Evolutionary conservation across 92 coral and sea anemone species (phyloP), one percentile per base, ranked within the genome.

Genomic region (Palythoa caribaeorum): DNA sequence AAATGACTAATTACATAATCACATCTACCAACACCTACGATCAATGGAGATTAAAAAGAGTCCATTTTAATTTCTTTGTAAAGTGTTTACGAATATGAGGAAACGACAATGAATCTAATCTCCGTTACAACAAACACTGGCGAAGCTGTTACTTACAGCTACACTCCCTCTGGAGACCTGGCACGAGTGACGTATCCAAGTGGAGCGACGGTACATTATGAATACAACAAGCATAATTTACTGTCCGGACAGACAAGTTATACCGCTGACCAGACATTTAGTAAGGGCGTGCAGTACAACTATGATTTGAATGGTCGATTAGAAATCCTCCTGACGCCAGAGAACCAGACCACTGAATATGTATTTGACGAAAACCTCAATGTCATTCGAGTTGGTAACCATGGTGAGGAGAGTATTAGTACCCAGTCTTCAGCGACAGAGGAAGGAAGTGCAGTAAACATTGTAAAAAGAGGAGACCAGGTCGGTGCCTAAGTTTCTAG

Each of bases 231-330:
- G 65, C 55, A 63, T 40, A 92, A 90, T 62, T 79, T 94, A 53
- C 89, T 94, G 76, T 92, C 88, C 6, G 76, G 57, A 38, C 83
- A 54, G 16, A 72, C 81, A 66, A 79, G 91, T 73, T 93, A 76
- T 89, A 84, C 83, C 71, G 71, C 76, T 38, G 86, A 87, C 57
- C 90, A 90, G 57, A 88, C 71, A 39, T 60, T 55, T 6, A 69
- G 89, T 71, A 86, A 87, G 75, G 88, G 90, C 76, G 71, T 79
- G 44, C 37, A 78, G 80, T 89, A 89, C 76, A 53, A 84, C 50
- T 89, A 91, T 74, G 92, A 93, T 75, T 93, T 94, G 93, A 79
- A 93, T 86, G 96, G 96, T 2, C 60, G 79, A 70, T 59, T 93
- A 28, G 84, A 78, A 38, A 54, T 89, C 20, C 72, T 83, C 4